phyloP scores from a whole-genome alignment of 2,888 invertebrate species.

The Dusona sp. region DNA sequence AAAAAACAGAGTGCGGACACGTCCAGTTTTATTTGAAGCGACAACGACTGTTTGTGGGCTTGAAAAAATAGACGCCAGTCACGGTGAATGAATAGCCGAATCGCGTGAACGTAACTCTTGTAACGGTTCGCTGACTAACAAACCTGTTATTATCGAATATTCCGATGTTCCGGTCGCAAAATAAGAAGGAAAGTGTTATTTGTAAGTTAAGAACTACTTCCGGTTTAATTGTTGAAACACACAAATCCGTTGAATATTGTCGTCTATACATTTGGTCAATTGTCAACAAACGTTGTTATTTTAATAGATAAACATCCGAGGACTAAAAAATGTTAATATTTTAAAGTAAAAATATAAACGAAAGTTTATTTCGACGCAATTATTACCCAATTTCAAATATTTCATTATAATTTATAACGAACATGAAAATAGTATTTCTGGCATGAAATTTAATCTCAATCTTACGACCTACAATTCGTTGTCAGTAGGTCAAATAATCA shows the following conservation, averaged over 20 bases:
- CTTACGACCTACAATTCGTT: background rate
- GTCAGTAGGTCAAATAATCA: background rate
- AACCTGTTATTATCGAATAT: conserved; percentile 53
- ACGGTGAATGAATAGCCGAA: conserved; percentile 39
- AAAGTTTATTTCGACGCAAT: too few species aligned
- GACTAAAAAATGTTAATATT: background rate
- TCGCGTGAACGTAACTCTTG: conserved; percentile 28
- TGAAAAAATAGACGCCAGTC: conserved; percentile 54
- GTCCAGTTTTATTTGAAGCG: background rate
- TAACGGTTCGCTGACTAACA: conserved; percentile 26
- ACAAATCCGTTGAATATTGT: background rate
- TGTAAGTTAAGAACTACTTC: background rate
- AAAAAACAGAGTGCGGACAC: background rate
- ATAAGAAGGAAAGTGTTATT: background rate
- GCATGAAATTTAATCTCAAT: background rate
- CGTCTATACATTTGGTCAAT: too few species aligned
- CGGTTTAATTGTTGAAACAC: background rate
- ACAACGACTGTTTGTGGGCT: conserved; percentile 30
- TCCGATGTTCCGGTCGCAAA: conserved; percentile 41
- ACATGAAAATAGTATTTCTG: background rate
- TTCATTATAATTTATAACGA: background rate
- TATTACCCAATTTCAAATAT: background rate
- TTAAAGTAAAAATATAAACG: background rate
- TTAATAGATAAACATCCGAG: too few species aligned
- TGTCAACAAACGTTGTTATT: too few species aligned